Base-by-base conservation (phyloP, 2,797 vertebrate species). In the Myotis daubentonii region DNA sequence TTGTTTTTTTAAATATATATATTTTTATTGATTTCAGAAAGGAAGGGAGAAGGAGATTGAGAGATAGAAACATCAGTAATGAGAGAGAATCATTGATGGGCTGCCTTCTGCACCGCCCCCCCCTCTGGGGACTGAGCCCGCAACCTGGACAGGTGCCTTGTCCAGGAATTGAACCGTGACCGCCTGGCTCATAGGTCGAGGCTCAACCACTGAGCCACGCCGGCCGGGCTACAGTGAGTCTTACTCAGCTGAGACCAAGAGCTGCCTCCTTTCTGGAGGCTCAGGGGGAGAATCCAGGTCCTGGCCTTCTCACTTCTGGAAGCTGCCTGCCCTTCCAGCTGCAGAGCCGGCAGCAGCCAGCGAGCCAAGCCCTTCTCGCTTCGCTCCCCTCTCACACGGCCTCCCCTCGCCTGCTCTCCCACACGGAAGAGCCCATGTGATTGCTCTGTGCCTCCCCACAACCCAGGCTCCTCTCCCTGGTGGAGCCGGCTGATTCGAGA, bases 351-450 rank as follows among this genome's bases (percentile, higher is more conserved):
- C 30, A 8, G 13, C 6, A 38, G 25, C 49, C 8, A 25, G 20
- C 36, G 6, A 5, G 23, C 23, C 2, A 5, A 55, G 82, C 53
- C 55, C 55, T 79, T 75, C 78, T 55, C 84, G 9, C 22, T 13
- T 47, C 19, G 2, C 11, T 2, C 51, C 47, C 22, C 41, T 8
- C 55, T 30, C 44, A 17, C 3, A 1, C 8, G 0, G 66, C 11
- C 38, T 7, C 30, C 53, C 55, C 55, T 22, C 16, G 20, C 47
- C 20, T 68, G 6, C 28, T 38, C 41, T 36, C 53, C 60, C 36
- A 5, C 30, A 8, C 17, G 53, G 6, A 71, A 62, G 62, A 44
- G 3, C 6, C 33, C 33, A 5, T 80, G 38, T 41, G 66, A 60
- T 51, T 5, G 36, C 3, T 0, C 7, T 44, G 78, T n/a, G 36